Conservation (phyloP, 2,797 vertebrate genomes). For the Rhynchotus rufescens region DNA sequence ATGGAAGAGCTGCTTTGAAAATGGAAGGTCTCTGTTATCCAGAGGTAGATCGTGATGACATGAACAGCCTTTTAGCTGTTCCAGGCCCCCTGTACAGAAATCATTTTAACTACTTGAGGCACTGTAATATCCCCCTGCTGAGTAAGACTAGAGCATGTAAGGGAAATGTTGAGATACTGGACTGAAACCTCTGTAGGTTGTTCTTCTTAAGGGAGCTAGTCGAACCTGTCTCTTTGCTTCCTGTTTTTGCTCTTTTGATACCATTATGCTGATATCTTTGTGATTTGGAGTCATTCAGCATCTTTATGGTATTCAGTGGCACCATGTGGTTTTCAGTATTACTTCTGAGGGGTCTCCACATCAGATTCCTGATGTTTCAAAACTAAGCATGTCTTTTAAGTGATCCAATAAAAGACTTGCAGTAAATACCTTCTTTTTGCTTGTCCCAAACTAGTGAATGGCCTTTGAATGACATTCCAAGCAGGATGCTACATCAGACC, state of each 20-base stretch:
- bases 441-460: background rate
- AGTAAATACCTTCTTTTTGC: background rate
- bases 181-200: background rate
- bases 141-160: background rate
- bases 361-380: background rate
- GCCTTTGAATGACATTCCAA: background rate
- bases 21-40: background rate
- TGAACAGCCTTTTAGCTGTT: background rate
- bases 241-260: background rate
- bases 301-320: background rate
- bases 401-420: background rate
- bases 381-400: background rate
- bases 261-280: background rate
- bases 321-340: background rate
- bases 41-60: background rate
- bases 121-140: background rate
- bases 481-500: rapidly evolving
- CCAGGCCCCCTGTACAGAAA: background rate
- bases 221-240: background rate
- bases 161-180: background rate
- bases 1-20: background rate
- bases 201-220: background rate
- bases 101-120: background rate
- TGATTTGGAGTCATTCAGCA: background rate
- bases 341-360: background rate